Conservation (phyloP, 2,888 invertebrate genomes). For the Lamellibrachia satsuma region DNA sequence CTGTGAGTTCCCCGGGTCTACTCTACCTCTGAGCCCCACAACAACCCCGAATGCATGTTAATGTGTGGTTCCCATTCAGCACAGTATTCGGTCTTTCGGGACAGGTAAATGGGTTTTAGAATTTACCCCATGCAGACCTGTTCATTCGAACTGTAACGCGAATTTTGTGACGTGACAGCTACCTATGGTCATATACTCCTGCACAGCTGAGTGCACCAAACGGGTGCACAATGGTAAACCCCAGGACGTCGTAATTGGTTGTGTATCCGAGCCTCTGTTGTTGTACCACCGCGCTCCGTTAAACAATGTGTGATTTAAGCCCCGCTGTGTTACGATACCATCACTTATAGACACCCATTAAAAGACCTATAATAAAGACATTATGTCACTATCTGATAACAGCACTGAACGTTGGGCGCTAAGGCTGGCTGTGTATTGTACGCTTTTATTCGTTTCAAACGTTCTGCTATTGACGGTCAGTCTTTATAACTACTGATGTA, state of each 20-base stretch:
- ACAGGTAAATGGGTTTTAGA: not conserved
- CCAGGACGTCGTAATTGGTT: not conserved
- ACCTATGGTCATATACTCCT: not conserved
- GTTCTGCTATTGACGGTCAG: not conserved
- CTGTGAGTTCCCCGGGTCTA: too few relatives aligned
- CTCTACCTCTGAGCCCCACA: too few relatives aligned
- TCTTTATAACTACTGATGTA: not conserved
- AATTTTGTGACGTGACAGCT: not conserved
- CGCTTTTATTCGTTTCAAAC: not conserved
- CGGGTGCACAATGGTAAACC: not conserved
- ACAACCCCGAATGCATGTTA: too few relatives aligned
- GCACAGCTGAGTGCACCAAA: too few relatives aligned
- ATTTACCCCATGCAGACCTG: not conserved
- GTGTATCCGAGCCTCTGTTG: not conserved
- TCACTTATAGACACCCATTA: not conserved
- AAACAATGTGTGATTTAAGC: not conserved
- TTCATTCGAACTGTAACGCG: not conserved
- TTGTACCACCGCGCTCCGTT: not conserved
- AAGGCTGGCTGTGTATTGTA: not conserved
- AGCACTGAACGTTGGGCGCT: not conserved
- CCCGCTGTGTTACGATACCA: not conserved
- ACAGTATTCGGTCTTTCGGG: too few relatives aligned
- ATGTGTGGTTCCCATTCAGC: too few relatives aligned
- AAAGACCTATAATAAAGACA: not conserved
- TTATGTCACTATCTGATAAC: not conserved